These are phyloP conservation scores for Cataglyphis rosenhaueri DNA, from an alignment of 2,888 invertebrate genomes.

Conservation along the genomic window DNA sequence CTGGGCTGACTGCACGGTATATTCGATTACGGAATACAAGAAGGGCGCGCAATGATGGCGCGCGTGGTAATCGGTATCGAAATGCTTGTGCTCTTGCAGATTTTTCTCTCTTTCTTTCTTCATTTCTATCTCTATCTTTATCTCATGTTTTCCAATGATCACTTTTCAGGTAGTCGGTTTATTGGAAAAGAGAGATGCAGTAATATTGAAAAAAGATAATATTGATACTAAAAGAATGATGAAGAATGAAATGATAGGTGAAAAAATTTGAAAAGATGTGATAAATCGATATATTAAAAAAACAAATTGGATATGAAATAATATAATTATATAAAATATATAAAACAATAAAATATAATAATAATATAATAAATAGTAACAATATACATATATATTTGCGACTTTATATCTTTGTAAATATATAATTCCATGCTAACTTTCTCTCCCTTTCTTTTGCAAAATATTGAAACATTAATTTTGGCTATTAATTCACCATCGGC, in stretches of 20 bases:
- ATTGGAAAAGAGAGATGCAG: not conserved
- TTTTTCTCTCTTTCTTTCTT: not conserved
- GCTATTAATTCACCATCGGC: too few species aligned
- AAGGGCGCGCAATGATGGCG: not conserved
- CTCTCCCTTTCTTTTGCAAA: too few species aligned
- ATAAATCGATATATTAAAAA: not conserved
- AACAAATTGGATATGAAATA: not conserved
- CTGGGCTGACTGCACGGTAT: slow-evolving; percentile 23
- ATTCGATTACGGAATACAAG: slow-evolving; percentile 45
- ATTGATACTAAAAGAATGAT: not conserved
- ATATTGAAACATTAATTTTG: not conserved
- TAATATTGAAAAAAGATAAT: not conserved
- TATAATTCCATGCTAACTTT: not conserved
- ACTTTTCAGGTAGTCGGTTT: not conserved
- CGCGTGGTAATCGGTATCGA: slow-evolving; percentile 30
- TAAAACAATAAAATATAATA: not conserved
- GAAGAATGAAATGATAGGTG: not conserved
- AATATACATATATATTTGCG: not conserved
- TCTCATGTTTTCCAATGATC: not conserved
- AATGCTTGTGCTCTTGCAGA: slow-evolving; percentile 19
- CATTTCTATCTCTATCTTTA: too few species aligned
- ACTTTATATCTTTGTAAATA: not conserved
- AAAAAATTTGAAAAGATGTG: not conserved
- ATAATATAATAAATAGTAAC: not conserved
- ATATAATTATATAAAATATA: not conserved